A percentile compares a stretch with the other conserved stretches of the same genome.
These are phyloP conservation scores for Hemistola chrysoprasaria DNA, from an alignment of 2,888 invertebrate genomes.

Conservation along the genomic window DNA sequence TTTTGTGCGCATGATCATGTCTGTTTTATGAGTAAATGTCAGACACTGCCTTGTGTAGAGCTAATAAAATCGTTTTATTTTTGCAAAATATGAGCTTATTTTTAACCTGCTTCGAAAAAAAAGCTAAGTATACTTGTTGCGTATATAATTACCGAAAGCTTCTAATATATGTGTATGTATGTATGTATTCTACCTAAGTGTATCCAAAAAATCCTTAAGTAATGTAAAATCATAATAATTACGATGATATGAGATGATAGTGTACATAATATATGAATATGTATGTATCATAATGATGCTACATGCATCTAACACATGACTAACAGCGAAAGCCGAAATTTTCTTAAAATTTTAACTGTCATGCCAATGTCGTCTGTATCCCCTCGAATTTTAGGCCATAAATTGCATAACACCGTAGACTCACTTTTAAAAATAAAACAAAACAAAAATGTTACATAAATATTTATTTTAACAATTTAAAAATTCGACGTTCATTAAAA, in stretches of 20 bases:
- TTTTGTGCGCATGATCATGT: too few relatives aligned
- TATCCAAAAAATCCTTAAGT: too few relatives aligned
- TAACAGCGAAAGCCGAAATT: slow-evolving; percentile 64
- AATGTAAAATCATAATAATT: slow-evolving; percentile 13
- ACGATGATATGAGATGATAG: slow-evolving; percentile 32
- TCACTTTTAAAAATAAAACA: slow-evolving; percentile 65
- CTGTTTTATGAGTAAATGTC: too few relatives aligned
- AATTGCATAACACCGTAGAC: slow-evolving; percentile 79
- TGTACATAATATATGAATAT: slow-evolving; percentile 40
- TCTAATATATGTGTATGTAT: neutral
- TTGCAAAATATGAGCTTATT: too few relatives aligned
- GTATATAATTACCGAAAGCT: too few relatives aligned
- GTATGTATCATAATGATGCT: slow-evolving; percentile 46
- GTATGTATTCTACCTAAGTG: too few relatives aligned
- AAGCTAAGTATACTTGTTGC: too few relatives aligned
- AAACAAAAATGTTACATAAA: slow-evolving; percentile 71
- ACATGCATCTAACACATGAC: slow-evolving; percentile 58
- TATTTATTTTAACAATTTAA: slow-evolving; percentile 77
- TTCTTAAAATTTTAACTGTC: slow-evolving; percentile 17
- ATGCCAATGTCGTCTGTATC: slow-evolving; percentile 25
- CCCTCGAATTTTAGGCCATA: slow-evolving; percentile 51
- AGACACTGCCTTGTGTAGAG: too few relatives aligned
- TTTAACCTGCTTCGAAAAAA: too few relatives aligned
- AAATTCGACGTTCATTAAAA: slow-evolving; percentile 58
- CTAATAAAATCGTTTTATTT: too few relatives aligned